Evolutionary conservation across 2,888 invertebrate genomes (phyloP).

Genomic region (Anthrax anthrax): DNA sequence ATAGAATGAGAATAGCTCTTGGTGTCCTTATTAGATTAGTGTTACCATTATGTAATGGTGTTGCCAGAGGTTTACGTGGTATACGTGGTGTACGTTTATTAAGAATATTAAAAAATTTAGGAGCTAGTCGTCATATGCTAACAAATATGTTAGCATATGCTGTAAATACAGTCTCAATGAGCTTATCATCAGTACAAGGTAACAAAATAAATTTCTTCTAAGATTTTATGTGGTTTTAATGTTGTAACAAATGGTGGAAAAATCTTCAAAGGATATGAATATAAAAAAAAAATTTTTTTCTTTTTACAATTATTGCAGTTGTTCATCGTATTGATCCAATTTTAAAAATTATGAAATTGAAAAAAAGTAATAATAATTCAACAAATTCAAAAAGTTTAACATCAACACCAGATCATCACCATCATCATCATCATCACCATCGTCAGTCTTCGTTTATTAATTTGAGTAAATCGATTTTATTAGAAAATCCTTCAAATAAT

Average conservation of each 20-base stretch:
- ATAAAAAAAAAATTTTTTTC: background rate
- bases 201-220: constrained; percentile 1
- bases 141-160: constrained; percentile 31
- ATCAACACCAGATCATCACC: background rate
- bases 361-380: constrained; percentile 15
- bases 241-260: background rate
- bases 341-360: constrained; percentile 28
- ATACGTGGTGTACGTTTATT: constrained; percentile 28
- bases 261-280: background rate
- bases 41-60: constrained; percentile 28
- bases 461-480: too few species aligned
- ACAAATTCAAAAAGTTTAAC: constrained; percentile 3
- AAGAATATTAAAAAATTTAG: constrained; percentile 23
- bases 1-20: constrained; percentile 27
- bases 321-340: constrained; percentile 28
- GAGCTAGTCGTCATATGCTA: constrained; percentile 26
- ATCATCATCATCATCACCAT: background rate
- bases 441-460: too few species aligned
- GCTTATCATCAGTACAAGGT: constrained; percentile 32
- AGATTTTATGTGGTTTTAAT: constrained; percentile 3
- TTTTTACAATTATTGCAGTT: constrained; percentile 3
- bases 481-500: too few species aligned
- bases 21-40: constrained; percentile 30
- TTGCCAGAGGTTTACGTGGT: constrained; percentile 27
- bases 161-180: constrained; percentile 31